Evolutionary conservation across 1,140 invertebrate genomes (phyloP), one percentile per base, ranked within the genome.

Genomic region (Drosophila kepulauana): DNA sequence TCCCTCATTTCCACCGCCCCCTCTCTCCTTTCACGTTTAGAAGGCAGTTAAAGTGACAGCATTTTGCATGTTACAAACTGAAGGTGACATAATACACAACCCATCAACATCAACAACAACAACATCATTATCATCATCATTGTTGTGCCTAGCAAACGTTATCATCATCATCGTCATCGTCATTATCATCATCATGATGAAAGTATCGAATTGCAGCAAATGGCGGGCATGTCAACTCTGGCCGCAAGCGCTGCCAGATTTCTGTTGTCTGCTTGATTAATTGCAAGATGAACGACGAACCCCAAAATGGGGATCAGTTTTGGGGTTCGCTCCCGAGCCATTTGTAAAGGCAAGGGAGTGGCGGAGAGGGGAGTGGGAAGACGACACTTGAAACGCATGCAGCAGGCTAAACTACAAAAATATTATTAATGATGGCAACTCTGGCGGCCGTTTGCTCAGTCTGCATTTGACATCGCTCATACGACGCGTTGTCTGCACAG

Each of bases 401-500:
- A 67, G 57, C 63, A 67, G 81, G 79, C 79, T 16, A 69, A 86
- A 77, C 76, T 82, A 25, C 20, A 79, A 88, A 88, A 88, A 82
- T 88, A 80, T 87, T 88, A 87, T 87, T 87, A 87, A 87, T 87
- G 82, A 88, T 75, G 65, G 70, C 54, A 70, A 67, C 70, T 56
- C 45, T 62, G 79, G 59, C 57, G 71, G 56, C 78, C 70, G 64
- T 80, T 80, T 8, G 35, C 65, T 65, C 78, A 72, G 75, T 52
- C 80, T 88, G 82, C 85, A 82, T 82, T 88, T 88, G 84, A 84
- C 84, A 87, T 87, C 71, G 79, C 82, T 88, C 82, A 87, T 87
- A 82, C 84, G 80, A 58, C 76, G 69, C 82, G 79, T 87, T 87
- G 84, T 74, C 66, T 75, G 11, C 51, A 5, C 35, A 10, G 7